These are phyloP conservation scores for Meghimatium bilineatum DNA, from an alignment of 2,888 invertebrate genomes.

Conservation along the genomic window DNA sequence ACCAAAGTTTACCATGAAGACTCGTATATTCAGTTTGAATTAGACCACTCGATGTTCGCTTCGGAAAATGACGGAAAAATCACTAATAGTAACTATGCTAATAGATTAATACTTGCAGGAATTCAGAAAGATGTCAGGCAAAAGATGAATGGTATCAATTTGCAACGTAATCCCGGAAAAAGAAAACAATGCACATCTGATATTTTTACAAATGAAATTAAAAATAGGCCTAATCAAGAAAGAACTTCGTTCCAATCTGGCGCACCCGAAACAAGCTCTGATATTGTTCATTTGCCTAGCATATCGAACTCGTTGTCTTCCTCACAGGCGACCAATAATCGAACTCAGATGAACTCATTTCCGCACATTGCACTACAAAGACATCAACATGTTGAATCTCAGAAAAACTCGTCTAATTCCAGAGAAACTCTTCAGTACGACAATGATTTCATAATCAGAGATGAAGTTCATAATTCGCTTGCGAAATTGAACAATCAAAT, in stretches of 20 bases:
- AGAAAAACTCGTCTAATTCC: not conserved
- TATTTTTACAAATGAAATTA: not conserved
- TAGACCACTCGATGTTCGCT: not conserved
- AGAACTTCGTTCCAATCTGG: not conserved
- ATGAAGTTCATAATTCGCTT: not conserved
- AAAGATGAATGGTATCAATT: not conserved
- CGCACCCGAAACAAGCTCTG: not conserved
- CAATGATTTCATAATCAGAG: not conserved
- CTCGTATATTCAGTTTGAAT: conserved; percentile 34
- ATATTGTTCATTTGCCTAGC: not conserved
- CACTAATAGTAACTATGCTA: not conserved
- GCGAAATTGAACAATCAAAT: not conserved
- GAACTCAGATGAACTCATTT: not conserved
- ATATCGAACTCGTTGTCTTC: not conserved
- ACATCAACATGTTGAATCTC: not conserved
- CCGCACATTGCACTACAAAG: not conserved
- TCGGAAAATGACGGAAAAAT: not conserved
- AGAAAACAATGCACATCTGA: not conserved
- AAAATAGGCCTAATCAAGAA: not conserved
- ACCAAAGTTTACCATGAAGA: conserved; percentile 43
- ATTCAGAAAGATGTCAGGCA: not conserved
- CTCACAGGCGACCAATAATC: not conserved
- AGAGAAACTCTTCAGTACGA: not conserved
- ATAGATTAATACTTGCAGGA: not conserved
- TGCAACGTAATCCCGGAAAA: not conserved